Evolutionary conservation across 2,888 invertebrate species (phyloP).

Genomic region (Rambutsinella grinnellia): DNA sequence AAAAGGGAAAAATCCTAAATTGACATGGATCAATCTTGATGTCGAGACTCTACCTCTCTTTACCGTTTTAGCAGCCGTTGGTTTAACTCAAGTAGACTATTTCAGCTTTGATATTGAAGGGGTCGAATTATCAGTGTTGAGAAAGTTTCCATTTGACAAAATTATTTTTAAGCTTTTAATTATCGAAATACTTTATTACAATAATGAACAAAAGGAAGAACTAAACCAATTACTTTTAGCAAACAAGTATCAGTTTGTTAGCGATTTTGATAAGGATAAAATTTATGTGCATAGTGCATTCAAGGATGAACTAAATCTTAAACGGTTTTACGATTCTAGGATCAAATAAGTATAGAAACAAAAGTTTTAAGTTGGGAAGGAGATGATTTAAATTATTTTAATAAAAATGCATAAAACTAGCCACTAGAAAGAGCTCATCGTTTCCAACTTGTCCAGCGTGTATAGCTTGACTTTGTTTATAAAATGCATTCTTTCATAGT

Average conservation of each 20-base stretch:
- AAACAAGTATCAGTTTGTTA: background rate
- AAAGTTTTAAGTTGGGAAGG: too few species aligned
- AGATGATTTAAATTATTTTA: too few species aligned
- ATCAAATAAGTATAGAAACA: too few species aligned
- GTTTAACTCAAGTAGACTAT: slow-evolving; percentile 1
- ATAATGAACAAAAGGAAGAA: background rate
- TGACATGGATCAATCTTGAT: slow-evolving; percentile 8
- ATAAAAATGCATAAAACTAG: too few species aligned
- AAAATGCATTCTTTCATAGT: too few species aligned
- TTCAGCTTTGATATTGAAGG: slow-evolving; percentile 25
- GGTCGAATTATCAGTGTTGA: slow-evolving; percentile 1
- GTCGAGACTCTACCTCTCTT: slow-evolving; percentile 9
- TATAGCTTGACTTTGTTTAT: too few species aligned
- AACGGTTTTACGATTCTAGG: too few species aligned
- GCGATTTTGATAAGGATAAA: background rate
- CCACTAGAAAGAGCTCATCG: too few species aligned
- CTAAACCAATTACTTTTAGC: background rate
- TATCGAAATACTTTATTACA: slow-evolving; percentile 10
- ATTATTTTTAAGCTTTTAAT: slow-evolving; percentile 10
- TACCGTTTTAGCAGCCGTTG: slow-evolving; percentile 5
- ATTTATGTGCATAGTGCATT: slow-evolving; percentile 13
- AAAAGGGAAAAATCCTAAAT: too few species aligned
- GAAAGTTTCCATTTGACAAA: slow-evolving; percentile 10
- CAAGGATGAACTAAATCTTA: background rate
- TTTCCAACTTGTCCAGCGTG: too few species aligned